Percentiles rank a stretch among this genome's conserved stretches.
Evolutionary conservation across 2,888 invertebrate genomes (phyloP).

Genomic region (Aphodius sticticus): DNA sequence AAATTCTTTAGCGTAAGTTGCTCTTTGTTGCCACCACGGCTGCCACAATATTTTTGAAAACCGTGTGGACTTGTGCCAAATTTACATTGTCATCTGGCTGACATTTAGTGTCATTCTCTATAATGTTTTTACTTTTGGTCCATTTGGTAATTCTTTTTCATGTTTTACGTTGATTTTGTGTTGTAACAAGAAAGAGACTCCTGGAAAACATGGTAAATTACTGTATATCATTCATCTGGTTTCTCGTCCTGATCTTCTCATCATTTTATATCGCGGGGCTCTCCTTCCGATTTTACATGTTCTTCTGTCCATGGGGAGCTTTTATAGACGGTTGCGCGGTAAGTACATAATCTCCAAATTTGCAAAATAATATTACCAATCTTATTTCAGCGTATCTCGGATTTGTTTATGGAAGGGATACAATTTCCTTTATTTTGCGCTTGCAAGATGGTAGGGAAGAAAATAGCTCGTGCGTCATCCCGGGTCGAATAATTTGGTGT

Average conservation of each 20-base stretch:
- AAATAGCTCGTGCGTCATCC: neutral
- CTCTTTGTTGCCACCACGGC: too few species aligned
- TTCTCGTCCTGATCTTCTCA: constrained; percentile 68
- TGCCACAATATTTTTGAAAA: too few species aligned
- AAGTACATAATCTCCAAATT: constrained; percentile 53
- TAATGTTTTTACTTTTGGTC: neutral
- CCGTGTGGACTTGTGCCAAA: too few species aligned
- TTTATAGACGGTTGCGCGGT: constrained; percentile 70
- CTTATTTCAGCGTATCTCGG: neutral
- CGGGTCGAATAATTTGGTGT: too few species aligned
- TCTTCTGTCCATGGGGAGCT: constrained; percentile 68
- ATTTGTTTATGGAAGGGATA: constrained; percentile 12
- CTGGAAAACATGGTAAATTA: constrained; percentile 8
- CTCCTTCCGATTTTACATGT: constrained; percentile 68
- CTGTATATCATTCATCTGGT: constrained; percentile 64
- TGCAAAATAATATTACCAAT: neutral
- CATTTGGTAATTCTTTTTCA: neutral
- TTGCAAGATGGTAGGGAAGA: neutral
- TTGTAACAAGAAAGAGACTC: neutral
- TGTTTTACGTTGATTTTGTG: neutral
- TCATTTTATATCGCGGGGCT: constrained; percentile 69
- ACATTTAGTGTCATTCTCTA: neutral
- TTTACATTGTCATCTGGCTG: neutral
- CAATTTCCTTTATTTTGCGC: constrained; percentile 17
- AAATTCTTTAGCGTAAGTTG: too few species aligned